Base-by-base conservation (phyloP, 2,888 invertebrate species). In the Eristalis tenax region DNA sequence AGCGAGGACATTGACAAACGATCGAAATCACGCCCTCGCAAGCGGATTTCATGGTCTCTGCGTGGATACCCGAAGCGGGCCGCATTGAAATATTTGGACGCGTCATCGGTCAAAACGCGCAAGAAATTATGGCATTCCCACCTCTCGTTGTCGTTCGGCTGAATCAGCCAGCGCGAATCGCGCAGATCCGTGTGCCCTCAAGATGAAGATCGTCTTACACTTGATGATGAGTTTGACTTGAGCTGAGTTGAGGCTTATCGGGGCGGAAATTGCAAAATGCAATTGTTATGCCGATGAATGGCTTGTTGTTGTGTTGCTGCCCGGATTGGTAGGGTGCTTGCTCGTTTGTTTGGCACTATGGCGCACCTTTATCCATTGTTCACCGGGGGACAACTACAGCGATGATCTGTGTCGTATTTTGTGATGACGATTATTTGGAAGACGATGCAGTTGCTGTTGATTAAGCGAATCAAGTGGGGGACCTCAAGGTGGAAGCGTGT, bases 1-100 rank as follows among this genome's bases (percentile, higher is more conserved):
- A 13, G 22, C 61, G 65, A 65, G 64, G 86, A 87, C 87, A 83
- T 87, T 87, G 87, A 87, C 87, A 87, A 87, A 87, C 87, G 87
- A 87, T 87, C 80, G 83, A 87, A 87, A 87, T 87, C 87, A 87
- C 87, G 87, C 87, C 87, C 87, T 87, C 87, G 68, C 71, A 80
- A 83, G 65, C 57, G 63, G 50, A 56, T 82, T 78, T 85, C 73
- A 76, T 66, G 50, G 40, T 11, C 50, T 73, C 22, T 22, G 23
- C 15, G 63, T 50, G 43, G 35, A 18, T 15, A 61, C 26, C 64
- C 22, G 26, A 23, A 61, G 61, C 18, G 40, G 28, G 28, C n/a
- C 13, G 70, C 86, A 87, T 79, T 80, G 83, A 87, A 87, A 87
- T 83, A 83, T 83, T 86, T 87, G 83, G 80, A 83, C 83, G 83